Conservation (phyloP, 2,797 vertebrate species). For the Semaprochilodus insignis region DNA sequence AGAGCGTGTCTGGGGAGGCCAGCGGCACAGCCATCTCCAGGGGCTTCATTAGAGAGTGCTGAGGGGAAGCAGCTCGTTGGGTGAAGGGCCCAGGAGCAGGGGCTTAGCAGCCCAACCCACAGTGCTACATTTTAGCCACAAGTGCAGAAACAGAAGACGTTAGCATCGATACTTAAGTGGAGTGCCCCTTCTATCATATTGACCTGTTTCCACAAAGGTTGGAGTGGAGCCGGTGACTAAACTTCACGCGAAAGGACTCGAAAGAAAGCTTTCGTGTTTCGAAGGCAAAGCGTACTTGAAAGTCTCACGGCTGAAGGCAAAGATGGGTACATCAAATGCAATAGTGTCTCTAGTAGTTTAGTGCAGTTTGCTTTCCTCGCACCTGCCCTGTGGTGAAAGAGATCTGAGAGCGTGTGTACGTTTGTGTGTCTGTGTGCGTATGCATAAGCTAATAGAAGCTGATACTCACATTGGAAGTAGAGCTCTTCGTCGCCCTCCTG, state of each 20-base stretch:
- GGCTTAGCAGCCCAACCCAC: conserved; percentile 36
- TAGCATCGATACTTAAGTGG: background rate
- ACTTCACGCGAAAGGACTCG: background rate
- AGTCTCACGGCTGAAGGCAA: conserved; percentile 1
- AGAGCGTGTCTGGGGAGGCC: conserved; percentile 67
- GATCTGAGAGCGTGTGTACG: background rate
- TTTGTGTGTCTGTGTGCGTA: background rate
- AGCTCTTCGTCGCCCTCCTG: conserved; percentile 99
- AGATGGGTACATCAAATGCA: background rate
- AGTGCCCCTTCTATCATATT: background rate
- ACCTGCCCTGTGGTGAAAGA: conserved; percentile 9
- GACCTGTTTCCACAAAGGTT: conserved; percentile 17
- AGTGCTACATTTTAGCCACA: conserved; percentile 31
- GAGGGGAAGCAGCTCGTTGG: conserved; percentile 52
- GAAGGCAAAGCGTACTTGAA: background rate
- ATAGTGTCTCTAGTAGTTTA: too few species aligned
- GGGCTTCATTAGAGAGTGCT: conserved; percentile 76
- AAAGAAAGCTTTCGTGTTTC: background rate
- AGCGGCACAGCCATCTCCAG: conserved; percentile 74
- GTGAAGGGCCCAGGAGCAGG: conserved; percentile 38
- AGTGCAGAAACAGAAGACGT: background rate
- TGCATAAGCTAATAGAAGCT: background rate
- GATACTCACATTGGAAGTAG: conserved; percentile 99
- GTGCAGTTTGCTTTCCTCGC: background rate
- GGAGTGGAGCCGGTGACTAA: background rate